Conservation (phyloP, 2,888 invertebrate genomes). For the Acronicta alni region DNA sequence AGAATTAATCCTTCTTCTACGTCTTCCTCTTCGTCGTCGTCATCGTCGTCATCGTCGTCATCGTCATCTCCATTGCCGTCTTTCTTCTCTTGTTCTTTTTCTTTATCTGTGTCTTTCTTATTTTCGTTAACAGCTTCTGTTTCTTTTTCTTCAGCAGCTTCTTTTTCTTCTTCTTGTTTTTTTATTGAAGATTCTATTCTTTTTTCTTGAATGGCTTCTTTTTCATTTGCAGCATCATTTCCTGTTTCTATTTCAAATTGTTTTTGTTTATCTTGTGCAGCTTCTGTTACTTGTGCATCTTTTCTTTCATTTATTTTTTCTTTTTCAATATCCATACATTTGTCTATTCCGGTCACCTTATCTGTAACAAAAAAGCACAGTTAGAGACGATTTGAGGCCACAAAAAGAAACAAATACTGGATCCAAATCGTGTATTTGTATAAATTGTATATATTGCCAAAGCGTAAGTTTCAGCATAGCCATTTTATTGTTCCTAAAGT, state of each 20-base stretch:
- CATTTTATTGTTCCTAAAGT: no score
- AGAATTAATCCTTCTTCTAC: constrained; percentile 31
- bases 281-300: not conserved
- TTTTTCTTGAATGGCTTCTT: constrained; percentile 8
- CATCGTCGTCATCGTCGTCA: not conserved
- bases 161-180: not conserved
- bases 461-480: no score
- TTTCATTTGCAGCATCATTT: constrained; percentile 3
- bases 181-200: not conserved
- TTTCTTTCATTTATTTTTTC: not conserved
- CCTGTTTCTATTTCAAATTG: not conserved
- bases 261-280: no score
- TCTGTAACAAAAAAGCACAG: constrained; percentile 14
- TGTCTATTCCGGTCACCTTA: not conserved
- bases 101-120: not conserved
- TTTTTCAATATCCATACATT: not conserved
- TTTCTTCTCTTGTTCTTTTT: not conserved
- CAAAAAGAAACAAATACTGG: not conserved
- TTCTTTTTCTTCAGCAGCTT: not conserved
- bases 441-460: no score
- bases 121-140: not conserved
- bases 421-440: no score
- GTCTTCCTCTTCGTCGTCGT: constrained; percentile 17
- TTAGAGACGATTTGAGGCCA: not conserved
- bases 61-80: no score